These are phyloP conservation scores for Entomobrya multifasciata DNA, from an alignment of 2,888 invertebrate genomes.

Conservation along the genomic window DNA sequence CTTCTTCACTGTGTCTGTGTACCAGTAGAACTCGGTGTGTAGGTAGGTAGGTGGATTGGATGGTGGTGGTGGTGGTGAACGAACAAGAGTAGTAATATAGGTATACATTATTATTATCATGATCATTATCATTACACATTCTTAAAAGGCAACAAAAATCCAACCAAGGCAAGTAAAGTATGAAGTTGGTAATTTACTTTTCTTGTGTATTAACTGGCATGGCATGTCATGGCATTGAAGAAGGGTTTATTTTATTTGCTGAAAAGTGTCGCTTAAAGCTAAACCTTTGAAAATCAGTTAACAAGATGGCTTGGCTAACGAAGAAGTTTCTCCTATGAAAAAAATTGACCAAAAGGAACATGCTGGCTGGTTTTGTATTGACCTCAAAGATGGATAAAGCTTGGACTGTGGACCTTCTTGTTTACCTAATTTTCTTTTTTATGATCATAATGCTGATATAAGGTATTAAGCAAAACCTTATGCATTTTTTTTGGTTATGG, in stretches of 20 bases:
- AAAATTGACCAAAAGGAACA: conserved; percentile 51
- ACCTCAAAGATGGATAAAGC: conserved; percentile 46
- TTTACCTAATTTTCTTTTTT: conserved; percentile 16
- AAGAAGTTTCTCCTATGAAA: conserved; percentile 51
- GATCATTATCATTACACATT: neutral
- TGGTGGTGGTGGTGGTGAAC: no score
- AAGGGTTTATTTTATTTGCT: conserved; percentile 7
- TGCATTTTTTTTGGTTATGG: neutral
- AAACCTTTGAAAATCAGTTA: neutral
- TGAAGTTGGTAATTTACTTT: neutral
- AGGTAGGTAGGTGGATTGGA: no score
- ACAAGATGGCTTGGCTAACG: conserved; percentile 13
- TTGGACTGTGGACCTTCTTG: conserved; percentile 10
- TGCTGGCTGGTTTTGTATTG: conserved; percentile 39
- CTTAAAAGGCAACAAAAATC: conserved; percentile 21
- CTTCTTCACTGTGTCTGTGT: neutral
- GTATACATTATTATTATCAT: no score
- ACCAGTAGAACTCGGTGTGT: conserved; percentile 24
- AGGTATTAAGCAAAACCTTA: conserved; percentile 14
- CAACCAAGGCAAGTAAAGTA: conserved; percentile 39
- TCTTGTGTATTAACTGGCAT: conserved; percentile 1
- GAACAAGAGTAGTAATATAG: no score
- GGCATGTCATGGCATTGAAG: neutral
- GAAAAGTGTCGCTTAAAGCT: conserved; percentile 22
- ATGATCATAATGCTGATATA: neutral